Evolutionary conservation across 2,797 vertebrate species (phyloP), one percentile per base, ranked within the genome.

Genomic region (Valencia hispanica): DNA sequence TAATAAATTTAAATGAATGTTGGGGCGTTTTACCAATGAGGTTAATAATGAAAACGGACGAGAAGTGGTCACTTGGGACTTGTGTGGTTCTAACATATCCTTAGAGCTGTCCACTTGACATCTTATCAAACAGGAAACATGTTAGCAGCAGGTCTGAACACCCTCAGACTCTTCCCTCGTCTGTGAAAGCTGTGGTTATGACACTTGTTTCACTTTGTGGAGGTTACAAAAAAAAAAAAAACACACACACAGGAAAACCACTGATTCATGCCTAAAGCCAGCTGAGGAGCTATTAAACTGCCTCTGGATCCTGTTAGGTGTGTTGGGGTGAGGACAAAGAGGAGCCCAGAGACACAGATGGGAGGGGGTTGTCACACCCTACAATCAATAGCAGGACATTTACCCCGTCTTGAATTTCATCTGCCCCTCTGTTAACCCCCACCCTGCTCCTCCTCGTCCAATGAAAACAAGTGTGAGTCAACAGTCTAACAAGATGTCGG

Each of bases 311-410:
- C 75, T 68, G 81, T 55, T 80, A 84, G 86, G 88, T 76, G 86
- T 91, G 79, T 81, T 70, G 27, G 65, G 76, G 86, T 59, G 55
- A 72, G 84, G 85, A 90, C 85, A 91, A 89, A 92, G 80, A 86
- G 72, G 83, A 75, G 81, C 86, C 88, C 39, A 61, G 82, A 73
- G 86, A 78, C 77, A 72, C 48, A 50, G 82, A 73, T 50, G 61
- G 53, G 53, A 65, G 30, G 84, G 73, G 80, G 84, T 84, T 36
- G 73, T 87, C 89, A 90, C 85, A 85, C 84, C 82, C 84, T 34
- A 77, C 84, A 90, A 93, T 93, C 88, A 95, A 92, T 36, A 78
- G 89, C 70, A 86, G 83, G 88, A 93, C 86, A 86, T 93, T 88
- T 93, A 93, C 90, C 90, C 85, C 86, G 63, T 76, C 86, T 87